Percentiles rank a stretch among this genome's conserved stretches.
Conservation (phyloP, 2,888 invertebrate species). For the Trichogramma evanescens region DNA sequence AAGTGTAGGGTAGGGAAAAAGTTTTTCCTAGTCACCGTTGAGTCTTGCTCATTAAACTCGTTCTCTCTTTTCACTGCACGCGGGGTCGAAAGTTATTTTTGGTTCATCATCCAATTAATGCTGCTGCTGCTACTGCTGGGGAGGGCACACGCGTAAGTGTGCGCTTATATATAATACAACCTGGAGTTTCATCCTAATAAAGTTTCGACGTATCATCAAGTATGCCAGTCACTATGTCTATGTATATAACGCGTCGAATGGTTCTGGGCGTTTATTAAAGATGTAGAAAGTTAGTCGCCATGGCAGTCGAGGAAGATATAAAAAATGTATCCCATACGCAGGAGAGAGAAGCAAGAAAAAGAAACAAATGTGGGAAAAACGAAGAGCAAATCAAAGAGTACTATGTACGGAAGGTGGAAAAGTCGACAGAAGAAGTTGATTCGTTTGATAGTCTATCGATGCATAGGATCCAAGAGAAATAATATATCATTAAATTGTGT, state of each 20-base stretch:
- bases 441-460: no score
- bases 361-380: neutral
- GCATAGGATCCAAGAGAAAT: no score
- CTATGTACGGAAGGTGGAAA: no score
- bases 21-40: no score
- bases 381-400: no score
- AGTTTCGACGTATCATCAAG: constrained; percentile 8
- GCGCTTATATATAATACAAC: no score
- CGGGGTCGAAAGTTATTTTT: constrained; percentile 17
- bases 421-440: no score
- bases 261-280: constrained; percentile 26
- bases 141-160: no score
- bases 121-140: neutral
- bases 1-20: no score
- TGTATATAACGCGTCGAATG: neutral
- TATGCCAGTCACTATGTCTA: constrained; percentile 10
- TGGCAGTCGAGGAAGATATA: constrained; percentile 10
- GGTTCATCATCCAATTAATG: constrained; percentile 18
- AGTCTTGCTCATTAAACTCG: constrained; percentile 7
- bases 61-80: neutral
- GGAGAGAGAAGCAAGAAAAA: constrained; percentile 7
- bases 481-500: no score
- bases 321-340: constrained; percentile 27
- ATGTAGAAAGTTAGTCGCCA: constrained; percentile 27
- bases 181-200: constrained; percentile 8